Base-by-base conservation (phyloP, 92 coral and sea anemone genomes). In the Heteractis magnifica region DNA sequence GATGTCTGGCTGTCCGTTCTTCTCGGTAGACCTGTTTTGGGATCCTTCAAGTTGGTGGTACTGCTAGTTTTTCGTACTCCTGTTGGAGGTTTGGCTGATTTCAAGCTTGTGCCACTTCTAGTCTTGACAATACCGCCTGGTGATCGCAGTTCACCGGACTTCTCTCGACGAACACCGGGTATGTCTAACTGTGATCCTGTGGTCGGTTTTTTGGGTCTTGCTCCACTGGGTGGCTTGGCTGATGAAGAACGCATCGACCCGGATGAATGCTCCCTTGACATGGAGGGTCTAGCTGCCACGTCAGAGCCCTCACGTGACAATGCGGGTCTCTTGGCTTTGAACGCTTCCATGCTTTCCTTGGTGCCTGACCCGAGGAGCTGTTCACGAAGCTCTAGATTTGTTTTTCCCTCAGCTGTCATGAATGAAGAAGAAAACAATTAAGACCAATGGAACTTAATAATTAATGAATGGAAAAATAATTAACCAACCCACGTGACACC, bases 101-200 rank as follows among this genome's bases (percentile, higher is more conserved):
- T 89, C n/a, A 93, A 72, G 65, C 84, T 93, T 9, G 92, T 83
- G 3, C 90, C 93, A 60, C 94, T 91, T 60, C 97, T 71, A 56
- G 90, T 80, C 65, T 91, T 91, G 23, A 87, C 53, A 5, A 85
- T 79, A 4, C 90, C 91, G 8, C 91, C 82, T 49, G 90, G 92
- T 13, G 88, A 68, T 49, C 83, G 92, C 49, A 92, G 87, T 14
- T 93, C 95, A 3, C 92, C 91, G 4, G 98, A 91, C 82, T 94
- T 92, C 72, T 94, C 98, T 72, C 98, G 92, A 9, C 93, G 92
- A 6, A 94, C 85, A 18, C 99, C 98, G 26, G 92, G 92, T 10
- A 94, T 88, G 75, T 89, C 91, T 49, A 92, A 76, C 26, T 82
- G 86, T 34, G 79, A 49, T 12, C 85, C 85, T 64, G 87, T 34